Percentiles rank a stretch among this genome's conserved stretches.
These are phyloP conservation scores for Myotis vivesi DNA, from an alignment of 2,797 vertebrate species.

Conservation along the genomic window DNA sequence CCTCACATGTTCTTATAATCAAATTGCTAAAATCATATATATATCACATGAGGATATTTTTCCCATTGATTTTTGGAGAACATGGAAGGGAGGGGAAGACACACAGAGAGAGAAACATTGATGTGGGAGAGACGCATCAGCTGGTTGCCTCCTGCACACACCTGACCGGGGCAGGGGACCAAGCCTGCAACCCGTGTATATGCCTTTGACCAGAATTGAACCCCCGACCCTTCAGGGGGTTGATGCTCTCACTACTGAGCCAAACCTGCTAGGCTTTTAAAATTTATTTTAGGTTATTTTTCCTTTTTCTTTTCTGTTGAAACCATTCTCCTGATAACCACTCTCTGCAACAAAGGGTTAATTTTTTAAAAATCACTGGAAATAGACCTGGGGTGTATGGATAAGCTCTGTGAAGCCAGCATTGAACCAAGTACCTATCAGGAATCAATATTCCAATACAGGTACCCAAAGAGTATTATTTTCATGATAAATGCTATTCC, in stretches of 20 bases:
- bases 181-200: too few relatives aligned
- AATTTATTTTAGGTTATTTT: background rate
- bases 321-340: background rate
- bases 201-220: too few relatives aligned
- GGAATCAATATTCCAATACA: too few relatives aligned
- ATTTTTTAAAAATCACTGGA: background rate
- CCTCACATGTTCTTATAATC: background rate
- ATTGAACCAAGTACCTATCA: rapidly evolving
- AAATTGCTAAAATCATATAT: background rate
- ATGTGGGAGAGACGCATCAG: too few relatives aligned
- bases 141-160: too few relatives aligned
- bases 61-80: too few relatives aligned
- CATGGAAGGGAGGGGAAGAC: too few relatives aligned
- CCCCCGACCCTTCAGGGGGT: too few relatives aligned
- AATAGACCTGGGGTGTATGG: rapidly evolving
- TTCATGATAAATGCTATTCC: background rate
- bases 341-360: background rate
- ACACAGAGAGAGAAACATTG: too few relatives aligned
- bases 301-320: background rate
- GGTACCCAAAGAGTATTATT: background rate
- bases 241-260: too few relatives aligned
- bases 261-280: too few relatives aligned
- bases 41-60: background rate
- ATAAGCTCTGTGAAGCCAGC: background rate
- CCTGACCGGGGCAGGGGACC: too few relatives aligned